phyloP scores from a whole-genome alignment of 2,113 vertebrate genomes.

The Electrona antarctica region DNA sequence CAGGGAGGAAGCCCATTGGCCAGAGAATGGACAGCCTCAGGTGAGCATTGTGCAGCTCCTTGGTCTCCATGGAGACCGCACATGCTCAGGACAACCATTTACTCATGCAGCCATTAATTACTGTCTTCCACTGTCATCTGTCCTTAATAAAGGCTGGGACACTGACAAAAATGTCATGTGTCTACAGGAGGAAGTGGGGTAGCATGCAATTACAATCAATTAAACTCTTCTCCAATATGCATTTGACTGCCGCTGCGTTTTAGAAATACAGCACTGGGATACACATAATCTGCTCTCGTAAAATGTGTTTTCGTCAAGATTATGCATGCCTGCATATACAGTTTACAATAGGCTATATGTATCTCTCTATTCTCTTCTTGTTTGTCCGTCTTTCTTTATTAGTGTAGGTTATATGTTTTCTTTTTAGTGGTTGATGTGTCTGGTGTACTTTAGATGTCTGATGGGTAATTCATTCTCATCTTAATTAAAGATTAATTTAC shows the following conservation, averaged over 20 bases:
- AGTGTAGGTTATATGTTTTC: background rate
- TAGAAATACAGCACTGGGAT: constrained; percentile 14
- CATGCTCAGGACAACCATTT: constrained; percentile 62
- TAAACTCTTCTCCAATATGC: constrained; percentile 22
- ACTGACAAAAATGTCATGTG: constrained; percentile 36
- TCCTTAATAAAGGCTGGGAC: constrained; percentile 52
- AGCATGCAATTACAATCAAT: constrained; percentile 46
- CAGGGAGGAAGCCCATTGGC: constrained; percentile 59
- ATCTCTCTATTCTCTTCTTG: background rate
- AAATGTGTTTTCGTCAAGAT: background rate
- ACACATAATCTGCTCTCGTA: constrained; percentile 2
- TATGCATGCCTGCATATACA: background rate
- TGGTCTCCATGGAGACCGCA: constrained; percentile 61
- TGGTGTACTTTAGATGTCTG: background rate
- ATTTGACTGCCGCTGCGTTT: constrained; percentile 26
- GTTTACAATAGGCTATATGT: background rate
- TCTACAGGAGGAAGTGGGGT: constrained; percentile 24
- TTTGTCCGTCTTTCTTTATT: background rate
- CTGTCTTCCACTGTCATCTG: constrained; percentile 57
- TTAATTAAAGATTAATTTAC: background rate
- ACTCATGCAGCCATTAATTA: constrained; percentile 66
- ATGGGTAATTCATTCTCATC: background rate
- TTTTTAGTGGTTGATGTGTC: background rate
- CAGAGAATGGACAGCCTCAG: constrained; percentile 64
- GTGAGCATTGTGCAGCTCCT: constrained; percentile 45